Base-by-base conservation (phyloP, 2,797 vertebrate species). In the Ctenopoma multispine region DNA sequence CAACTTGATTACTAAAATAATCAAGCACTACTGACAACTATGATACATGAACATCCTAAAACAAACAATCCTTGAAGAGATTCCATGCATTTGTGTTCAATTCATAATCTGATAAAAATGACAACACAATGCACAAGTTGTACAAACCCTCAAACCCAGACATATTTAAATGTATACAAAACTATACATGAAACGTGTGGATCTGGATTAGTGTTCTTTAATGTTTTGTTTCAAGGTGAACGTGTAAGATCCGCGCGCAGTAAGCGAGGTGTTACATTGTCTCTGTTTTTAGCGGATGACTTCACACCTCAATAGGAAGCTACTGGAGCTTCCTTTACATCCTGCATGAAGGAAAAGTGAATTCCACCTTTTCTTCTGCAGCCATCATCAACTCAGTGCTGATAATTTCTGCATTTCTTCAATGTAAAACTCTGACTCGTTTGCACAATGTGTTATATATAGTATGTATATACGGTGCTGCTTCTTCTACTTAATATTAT, bases 231-330 rank as follows among this genome's bases (percentile, higher is more conserved):
- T 79, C 55, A 66, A 72, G 66, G 43, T 79, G 74, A 82, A 63
- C 15, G 62, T 84, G 78, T 69, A 50, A 80, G 62, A 75, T 63
- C 60, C n/a, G n/a, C 62, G 5, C 31, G 8, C 38, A 56, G 74
- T 31, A 4, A 57, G 72, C 0, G 15, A 77, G 75, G 85, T 72
- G 87, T 70, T 80, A 84, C 75, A 80, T 76, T 80, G 69, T 50
- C 40, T 84, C 81, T 63, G 58, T 82, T 82, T 83, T 78, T 79
- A 81, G 84, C 71, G 66, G 41, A 48, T 21, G 34, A 68, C 50
- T 86, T 87, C 69, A 75, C 83, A 82, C 77, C 63, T 81, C 53
- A 50, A 21, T 43, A 63, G 81, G 63, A 80, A 80, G 60, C 53
- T 55, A 53, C 50, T 24, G 57, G 29, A 44, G 61, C 43, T 66